Evolutionary conservation across 2,113 vertebrate genomes (phyloP).

Genomic region (Apeltes quadracus): DNA sequence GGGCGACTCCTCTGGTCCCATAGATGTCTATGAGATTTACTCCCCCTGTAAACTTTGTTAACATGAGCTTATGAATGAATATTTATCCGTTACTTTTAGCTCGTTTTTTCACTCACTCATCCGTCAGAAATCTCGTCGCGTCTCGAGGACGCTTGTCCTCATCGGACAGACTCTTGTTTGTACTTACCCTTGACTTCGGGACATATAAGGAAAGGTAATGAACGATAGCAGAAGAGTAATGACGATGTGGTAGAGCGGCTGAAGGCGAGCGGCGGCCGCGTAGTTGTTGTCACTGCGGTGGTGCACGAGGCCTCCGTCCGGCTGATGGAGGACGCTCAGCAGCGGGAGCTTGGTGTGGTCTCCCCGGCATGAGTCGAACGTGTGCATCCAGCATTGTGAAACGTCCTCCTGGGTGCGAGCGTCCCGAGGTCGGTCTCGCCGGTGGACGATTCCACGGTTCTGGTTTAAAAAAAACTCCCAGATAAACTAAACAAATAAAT

Average conservation of each 20-base stretch:
- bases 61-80: too few relatives aligned
- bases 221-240: slow-evolving; percentile 15
- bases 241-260: slow-evolving; percentile 13
- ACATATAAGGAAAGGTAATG: slow-evolving; percentile 17
- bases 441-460: slow-evolving; percentile 11
- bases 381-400: slow-evolving; percentile 45
- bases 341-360: slow-evolving; percentile 48
- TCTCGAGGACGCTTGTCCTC: neutral
- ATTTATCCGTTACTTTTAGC: neutral
- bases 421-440: too few relatives aligned
- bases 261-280: neutral
- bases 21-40: neutral
- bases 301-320: too few relatives aligned
- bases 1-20: neutral
- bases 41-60: too few relatives aligned
- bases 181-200: slow-evolving; percentile 1
- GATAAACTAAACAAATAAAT: slow-evolving; percentile 1
- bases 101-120: neutral
- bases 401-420: too few relatives aligned
- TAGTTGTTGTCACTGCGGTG: slow-evolving; percentile 38
- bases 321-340: too few relatives aligned
- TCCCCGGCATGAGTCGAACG: slow-evolving; percentile 49
- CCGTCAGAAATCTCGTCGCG: neutral
- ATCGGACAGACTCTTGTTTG: neutral
- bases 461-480: neutral